Evolutionary conservation across 2,888 invertebrate genomes (phyloP), one percentile per base, ranked within the genome.

Genomic region (Brenthis hecate): DNA sequence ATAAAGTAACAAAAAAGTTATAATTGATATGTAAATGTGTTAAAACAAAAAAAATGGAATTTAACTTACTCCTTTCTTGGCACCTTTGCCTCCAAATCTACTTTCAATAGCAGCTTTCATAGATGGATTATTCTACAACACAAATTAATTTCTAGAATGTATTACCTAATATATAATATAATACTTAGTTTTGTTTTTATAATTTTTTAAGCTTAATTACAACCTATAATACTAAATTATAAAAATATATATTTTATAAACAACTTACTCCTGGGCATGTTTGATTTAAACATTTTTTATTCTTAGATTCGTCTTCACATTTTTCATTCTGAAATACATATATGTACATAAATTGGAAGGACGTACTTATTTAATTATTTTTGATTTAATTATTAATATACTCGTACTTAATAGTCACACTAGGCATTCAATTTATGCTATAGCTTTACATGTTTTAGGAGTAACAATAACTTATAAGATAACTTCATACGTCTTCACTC

Each of bases 241-340:
- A n/a, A 6, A 16, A 14, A 36, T 16, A 63, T 23, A 32, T 14
- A 23, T 54, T 55, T 11, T 54, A n/a, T 14, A 48, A 54, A 65
- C 28, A 66, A 72, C 78, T 81, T 77, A 86, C 86, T 73, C 85
- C 85, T 51, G 77, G 77, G 67, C 86, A 86, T 3, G 73, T 72
- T 56, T 67, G 72, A 66, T 82, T 85, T n/a, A 67, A 66, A 72
- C 86, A 86, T 72, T 77, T 79, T 3, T 70, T 66, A 47, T 76
- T 75, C 48, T 77, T 79, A 6, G 73, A 65, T 13, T 69, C 69
- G 28, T 77, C 77, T 13, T 65, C 73, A 68, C 85, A 84, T 75
- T 76, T 80, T 28, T 68, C 73, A n/a, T 67, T 61, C 86, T 86
- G 78, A 43, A 79, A 80, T 55, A 57, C 19, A 4, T 13, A 62